Base-by-base conservation (phyloP, 2,113 vertebrate species). In the Mugil cephalus region DNA sequence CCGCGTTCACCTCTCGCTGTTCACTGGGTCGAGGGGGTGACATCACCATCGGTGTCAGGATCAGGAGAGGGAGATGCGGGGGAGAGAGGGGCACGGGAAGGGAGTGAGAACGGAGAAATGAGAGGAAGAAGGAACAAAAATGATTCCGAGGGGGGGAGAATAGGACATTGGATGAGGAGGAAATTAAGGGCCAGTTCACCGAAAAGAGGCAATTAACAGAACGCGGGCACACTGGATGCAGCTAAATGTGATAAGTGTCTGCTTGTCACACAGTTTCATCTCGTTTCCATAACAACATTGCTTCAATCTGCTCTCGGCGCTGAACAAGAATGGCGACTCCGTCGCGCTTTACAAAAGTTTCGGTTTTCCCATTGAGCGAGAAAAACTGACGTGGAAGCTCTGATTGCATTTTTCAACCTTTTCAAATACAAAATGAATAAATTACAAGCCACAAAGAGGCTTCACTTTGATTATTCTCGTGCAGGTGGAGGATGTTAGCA, bases 211-310 rank as follows among this genome's bases (percentile, higher is more conserved):
- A 90, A 91, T 91, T 90, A 83, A 51, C 70, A 79, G 77, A 86
- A 81, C 71, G 21, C 60, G 39, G 15, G 59, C 69, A 84, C 83
- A 88, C 77, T 81, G 73, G 62, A 86, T 79, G 70, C 40, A 8
- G 38, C 59, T 68, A 74, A 72, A 80, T 77, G 74, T 83, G 85
- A 88, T 74, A 90, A 90, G 77, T 79, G 77, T 85, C 79, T 76
- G 60, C 77, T 85, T 80, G 76, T 93, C 85, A 86, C 45, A 69
- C 64, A 59, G 80, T 88, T 77, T 82, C 74, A 85, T 86, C 84
- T 79, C 64, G 89, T 93, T 93, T 91, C 93, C 91, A 93, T 93
- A 92, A 92, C 91, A 91, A 94, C 91, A 84, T 87, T 58, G 64
- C 84, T 84, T 89, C 79, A 77, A 63, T 86, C 84, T 79, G 82